These are phyloP conservation scores for Mylabris sibirica DNA, from an alignment of 2,888 invertebrate species.

Conservation along the genomic window DNA sequence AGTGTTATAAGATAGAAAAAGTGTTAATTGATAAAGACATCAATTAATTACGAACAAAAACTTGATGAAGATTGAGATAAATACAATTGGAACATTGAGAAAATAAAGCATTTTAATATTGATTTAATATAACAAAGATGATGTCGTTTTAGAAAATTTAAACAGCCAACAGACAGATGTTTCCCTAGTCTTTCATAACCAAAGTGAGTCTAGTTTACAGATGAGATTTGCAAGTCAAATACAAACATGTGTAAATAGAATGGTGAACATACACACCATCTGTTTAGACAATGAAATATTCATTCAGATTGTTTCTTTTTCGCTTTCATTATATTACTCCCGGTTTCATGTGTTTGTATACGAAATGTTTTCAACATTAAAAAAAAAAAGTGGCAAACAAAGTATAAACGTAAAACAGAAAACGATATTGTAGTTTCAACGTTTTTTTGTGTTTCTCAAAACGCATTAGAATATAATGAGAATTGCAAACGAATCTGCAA, in stretches of 20 bases:
- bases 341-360: neutral
- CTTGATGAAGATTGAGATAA: neutral
- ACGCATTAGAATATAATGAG: neutral
- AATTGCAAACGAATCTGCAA: no score
- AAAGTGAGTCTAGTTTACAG: slow-evolving; percentile 10
- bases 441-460: no score
- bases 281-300: slow-evolving; percentile 20
- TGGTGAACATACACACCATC: slow-evolving; percentile 12
- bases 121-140: neutral
- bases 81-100: neutral
- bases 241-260: slow-evolving; percentile 21
- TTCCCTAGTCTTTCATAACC: slow-evolving; percentile 14
- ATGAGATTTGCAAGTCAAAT: slow-evolving; percentile 20
- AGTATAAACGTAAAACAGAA: neutral
- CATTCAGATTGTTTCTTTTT: slow-evolving; percentile 2
- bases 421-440: no score
- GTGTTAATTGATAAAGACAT: neutral
- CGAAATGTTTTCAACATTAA: neutral
- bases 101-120: neutral
- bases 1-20: neutral
- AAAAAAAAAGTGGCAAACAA: neutral
- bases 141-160: neutral
- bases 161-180: slow-evolving; percentile 13
- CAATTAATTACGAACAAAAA: neutral
- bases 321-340: neutral